Evolutionary conservation across 2,888 invertebrate species (phyloP).

Genomic region (Biston stratarius): DNA sequence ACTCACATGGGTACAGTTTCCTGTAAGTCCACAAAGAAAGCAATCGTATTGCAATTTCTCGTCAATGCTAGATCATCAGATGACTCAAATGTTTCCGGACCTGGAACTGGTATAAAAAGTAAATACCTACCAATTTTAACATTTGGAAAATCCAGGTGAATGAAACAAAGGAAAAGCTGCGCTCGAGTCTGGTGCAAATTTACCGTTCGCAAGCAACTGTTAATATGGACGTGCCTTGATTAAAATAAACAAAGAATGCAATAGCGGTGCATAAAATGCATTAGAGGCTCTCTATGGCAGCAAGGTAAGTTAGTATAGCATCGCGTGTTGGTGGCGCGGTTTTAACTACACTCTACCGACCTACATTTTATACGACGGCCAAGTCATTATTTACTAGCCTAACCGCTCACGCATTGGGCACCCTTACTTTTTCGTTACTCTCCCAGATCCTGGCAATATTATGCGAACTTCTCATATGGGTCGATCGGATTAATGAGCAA

Average conservation of each 20-base stretch:
- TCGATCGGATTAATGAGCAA: conserved; percentile 61
- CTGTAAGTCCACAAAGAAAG: conserved; percentile 45
- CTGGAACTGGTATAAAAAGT: conserved; percentile 1
- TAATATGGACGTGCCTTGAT: conserved; percentile 48
- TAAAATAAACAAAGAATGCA: conserved; percentile 64
- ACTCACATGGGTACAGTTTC: conserved; percentile 67
- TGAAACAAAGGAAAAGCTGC: conserved; percentile 15
- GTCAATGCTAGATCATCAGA: conserved; percentile 10
- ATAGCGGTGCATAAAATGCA: conserved; percentile 59
- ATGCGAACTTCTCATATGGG: conserved; percentile 36
- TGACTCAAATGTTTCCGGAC: conserved; percentile 26
- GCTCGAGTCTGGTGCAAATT: conserved; percentile 40
- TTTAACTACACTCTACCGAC: conserved; percentile 80
- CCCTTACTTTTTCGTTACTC: conserved; percentile 62
- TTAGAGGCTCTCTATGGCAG: conserved; percentile 53
- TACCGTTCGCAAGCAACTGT: conserved; percentile 48
- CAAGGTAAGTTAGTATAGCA: conserved; percentile 59
- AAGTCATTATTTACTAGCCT: conserved; percentile 76
- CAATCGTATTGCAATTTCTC: conserved; percentile 28
- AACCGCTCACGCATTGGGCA: conserved; percentile 68
- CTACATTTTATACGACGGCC: conserved; percentile 83
- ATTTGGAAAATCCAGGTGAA: conserved; percentile 16
- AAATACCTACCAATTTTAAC: conserved; percentile 2
- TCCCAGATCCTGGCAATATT: conserved; percentile 49
- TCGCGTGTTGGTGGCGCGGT: conserved; percentile 72